Evolutionary conservation across 2,888 invertebrate species (phyloP).

Genomic region (Ormyrus pomaceus): DNA sequence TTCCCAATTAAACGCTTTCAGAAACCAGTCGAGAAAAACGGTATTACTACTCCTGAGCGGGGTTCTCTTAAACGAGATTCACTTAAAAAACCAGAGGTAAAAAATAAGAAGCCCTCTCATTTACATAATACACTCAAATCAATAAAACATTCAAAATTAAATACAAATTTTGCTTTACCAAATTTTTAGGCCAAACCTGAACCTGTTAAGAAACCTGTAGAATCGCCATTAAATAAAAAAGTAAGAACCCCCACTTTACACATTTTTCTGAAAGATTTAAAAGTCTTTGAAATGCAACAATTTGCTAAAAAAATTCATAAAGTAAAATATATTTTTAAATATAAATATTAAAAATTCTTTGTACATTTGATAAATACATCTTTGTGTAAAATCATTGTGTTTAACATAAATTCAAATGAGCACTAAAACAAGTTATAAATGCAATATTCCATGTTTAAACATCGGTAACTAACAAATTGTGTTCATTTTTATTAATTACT

Average conservation of each 20-base stretch:
- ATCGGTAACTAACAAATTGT: too few relatives aligned
- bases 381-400: too few relatives aligned
- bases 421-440: too few relatives aligned
- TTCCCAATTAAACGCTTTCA: not conserved
- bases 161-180: not conserved
- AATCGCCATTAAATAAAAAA: conserved; percentile 28
- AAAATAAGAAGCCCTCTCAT: not conserved
- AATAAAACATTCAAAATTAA: not conserved
- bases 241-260: conserved; percentile 27
- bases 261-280: not conserved
- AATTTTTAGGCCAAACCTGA: conserved; percentile 36
- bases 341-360: too few relatives aligned
- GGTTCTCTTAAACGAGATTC: conserved; percentile 30
- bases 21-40: conserved; percentile 8
- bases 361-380: too few relatives aligned
- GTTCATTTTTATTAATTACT: too few relatives aligned
- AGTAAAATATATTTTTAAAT: too few relatives aligned
- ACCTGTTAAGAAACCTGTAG: conserved; percentile 26
- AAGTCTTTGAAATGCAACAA: too few relatives aligned
- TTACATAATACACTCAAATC: too few relatives aligned
- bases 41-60: not conserved
- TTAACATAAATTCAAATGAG: too few relatives aligned
- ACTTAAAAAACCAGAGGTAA: conserved; percentile 36
- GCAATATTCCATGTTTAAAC: too few relatives aligned
- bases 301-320: too few relatives aligned